Base-by-base conservation (phyloP, 2,113 vertebrate species). In the Alethe diademata region DNA sequence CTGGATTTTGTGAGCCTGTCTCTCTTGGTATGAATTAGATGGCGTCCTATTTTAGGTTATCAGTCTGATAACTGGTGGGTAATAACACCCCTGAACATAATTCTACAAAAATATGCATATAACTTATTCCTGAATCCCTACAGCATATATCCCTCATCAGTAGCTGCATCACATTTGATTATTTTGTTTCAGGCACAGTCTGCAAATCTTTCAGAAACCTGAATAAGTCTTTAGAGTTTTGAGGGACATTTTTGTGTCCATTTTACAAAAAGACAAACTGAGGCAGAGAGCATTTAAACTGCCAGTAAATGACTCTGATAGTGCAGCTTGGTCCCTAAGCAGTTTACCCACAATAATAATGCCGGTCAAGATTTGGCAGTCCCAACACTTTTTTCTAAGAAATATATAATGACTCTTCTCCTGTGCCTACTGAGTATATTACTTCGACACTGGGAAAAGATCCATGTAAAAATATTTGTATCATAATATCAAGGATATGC, bases 301-400 rank as follows among this genome's bases (percentile, higher is more conserved):
- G 76, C 92, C 91, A 93, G 92, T 95, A 97, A 97, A 95, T 95
- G 33, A 78, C 60, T 90, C 93, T 43, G 75, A 72, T 94, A 50
- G 69, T 62, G 78, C 92, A 64, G 83, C 51, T 94, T 1, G 1
- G 71, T 93, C 95, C 82, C 94, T 92, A 26, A 92, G 95, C 86
- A 70, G 79, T 93, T 94, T 94, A 79, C 86, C 86, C 75, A 86
- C 88, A 94, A 71, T 83, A 90, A 96, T 87, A 84, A 91, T 87
- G 91, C 78, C 51, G 9, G 93, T 88, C 92, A 93, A 96, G 92
- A 86, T 94, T 67, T 96, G 88, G 95, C 95, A 96, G 72, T 88
- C 82, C 79, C 61, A 51, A 74, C 72, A 80, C 64, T 78, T 95
- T 96, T 86, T 94, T 80, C 90, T 93, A 93, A 84, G 85, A 90